phyloP scores from a whole-genome alignment of 1,140 invertebrate species.

The Scaptomyza graminum region DNA sequence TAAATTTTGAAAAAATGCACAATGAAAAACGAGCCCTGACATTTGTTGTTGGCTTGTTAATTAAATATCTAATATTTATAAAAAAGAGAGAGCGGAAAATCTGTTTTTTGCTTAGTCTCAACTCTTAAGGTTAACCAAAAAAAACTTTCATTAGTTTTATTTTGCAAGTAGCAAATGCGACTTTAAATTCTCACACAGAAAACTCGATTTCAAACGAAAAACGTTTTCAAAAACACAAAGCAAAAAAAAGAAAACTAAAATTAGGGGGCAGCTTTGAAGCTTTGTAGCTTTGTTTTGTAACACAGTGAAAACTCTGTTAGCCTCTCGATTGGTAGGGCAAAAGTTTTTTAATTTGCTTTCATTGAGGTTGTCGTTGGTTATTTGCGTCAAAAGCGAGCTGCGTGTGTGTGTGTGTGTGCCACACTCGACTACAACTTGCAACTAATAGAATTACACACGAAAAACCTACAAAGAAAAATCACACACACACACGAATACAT shows the following conservation, averaged over 20 bases:
- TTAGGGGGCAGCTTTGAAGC: slow-evolving; percentile 7
- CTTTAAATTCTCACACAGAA: no score
- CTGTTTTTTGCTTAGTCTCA: no score
- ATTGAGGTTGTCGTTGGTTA: slow-evolving; percentile 65
- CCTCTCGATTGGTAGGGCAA: slow-evolving; percentile 54
- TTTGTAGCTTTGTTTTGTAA: no score
- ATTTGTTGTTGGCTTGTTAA: no score
- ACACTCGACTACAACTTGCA: slow-evolving; percentile 59
- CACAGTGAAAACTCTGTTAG: background rate
- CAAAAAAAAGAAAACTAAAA: slow-evolving; percentile 14
- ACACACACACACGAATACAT: slow-evolving; percentile 14
- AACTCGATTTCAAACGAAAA: slow-evolving; percentile 54
- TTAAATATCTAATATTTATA: no score
- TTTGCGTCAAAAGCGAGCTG: slow-evolving; percentile 35
- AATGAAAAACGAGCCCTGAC: no score
- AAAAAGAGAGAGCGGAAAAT: no score
- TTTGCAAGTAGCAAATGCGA: no score
- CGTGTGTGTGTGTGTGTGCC: slow-evolving; percentile 19
- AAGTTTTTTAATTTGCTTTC: slow-evolving; percentile 82
- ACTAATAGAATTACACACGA: slow-evolving; percentile 76
- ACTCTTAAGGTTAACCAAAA: no score
- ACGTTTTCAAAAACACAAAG: slow-evolving; percentile 31
- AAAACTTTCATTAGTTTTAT: background rate
- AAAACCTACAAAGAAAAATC: slow-evolving; percentile 65
- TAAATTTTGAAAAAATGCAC: no score